Evolutionary conservation across 2,888 invertebrate species (phyloP).

Genomic region (Nomada goodeniana): DNA sequence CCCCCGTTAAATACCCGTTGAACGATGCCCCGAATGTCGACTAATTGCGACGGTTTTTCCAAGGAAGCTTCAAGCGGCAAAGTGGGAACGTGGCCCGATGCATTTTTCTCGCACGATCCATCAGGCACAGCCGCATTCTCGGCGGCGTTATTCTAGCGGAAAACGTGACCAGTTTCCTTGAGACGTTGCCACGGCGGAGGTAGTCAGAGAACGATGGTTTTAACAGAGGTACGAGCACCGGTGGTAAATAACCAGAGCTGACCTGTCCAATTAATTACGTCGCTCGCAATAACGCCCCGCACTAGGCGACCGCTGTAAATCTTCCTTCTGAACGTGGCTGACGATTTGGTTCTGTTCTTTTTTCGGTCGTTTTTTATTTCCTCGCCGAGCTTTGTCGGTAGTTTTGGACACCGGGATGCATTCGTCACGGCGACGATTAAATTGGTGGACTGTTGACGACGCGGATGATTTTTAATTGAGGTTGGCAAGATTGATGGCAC

Average conservation of each 20-base stretch:
- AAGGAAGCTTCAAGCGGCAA: not conserved
- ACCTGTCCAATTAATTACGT: conserved; percentile 43
- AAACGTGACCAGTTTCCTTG: conserved; percentile 69
- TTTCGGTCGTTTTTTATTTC: not conserved
- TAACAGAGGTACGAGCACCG: not conserved
- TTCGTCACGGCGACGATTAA: not conserved
- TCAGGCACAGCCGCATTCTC: conserved; percentile 61
- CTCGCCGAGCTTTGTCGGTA: not conserved
- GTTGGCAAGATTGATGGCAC: not conserved
- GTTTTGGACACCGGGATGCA: not conserved
- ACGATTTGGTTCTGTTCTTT: not conserved
- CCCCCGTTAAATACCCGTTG: conserved; percentile 23
- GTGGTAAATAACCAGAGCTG: conserved; percentile 10
- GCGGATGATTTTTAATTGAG: not conserved
- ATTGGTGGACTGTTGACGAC: not conserved
- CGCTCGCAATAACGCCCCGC: not conserved
- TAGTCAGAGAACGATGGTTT: conserved; percentile 7
- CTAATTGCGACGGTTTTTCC: conserved; percentile 59
- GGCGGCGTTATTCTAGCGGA: conserved; percentile 47
- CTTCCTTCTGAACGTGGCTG: not conserved
- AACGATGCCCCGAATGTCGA: conserved; percentile 57
- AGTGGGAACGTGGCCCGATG: not conserved
- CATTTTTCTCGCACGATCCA: conserved; percentile 65
- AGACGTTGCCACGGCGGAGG: not conserved
- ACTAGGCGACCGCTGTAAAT: conserved; percentile 1